Evolutionary conservation across 2,888 invertebrate genomes (phyloP), one percentile per base, ranked within the genome.

Genomic region (Allolobophora icterica): DNA sequence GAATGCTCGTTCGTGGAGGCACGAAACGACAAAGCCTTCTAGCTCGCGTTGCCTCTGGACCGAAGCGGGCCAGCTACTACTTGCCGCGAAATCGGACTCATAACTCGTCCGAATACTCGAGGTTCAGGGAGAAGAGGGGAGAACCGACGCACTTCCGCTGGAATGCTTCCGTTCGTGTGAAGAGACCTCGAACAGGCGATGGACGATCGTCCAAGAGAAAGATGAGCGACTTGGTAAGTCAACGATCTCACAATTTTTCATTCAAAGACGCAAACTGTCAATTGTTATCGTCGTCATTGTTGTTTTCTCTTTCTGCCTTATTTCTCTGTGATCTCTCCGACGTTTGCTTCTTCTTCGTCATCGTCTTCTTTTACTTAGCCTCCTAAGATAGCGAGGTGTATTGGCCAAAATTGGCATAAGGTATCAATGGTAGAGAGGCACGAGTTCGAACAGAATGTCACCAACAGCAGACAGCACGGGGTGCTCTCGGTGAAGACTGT

Each of bases 141-240:
- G 93, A 93, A 87, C 93, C 92, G n/a, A 93, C 93, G 15, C 93
- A 93, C 91, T 93, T 93, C 90, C 92, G 92, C 21, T 93, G 92
- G 93, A 92, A 92, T 89, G 91, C 92, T 24, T 89, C 92, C 42
- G 84, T 90, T 33, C 40, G 90, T 15, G 34, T 90, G n/a, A 83
- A 84, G 87, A 90, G 21, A 84, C 30, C 87, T n/a, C 58, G 84
- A 40, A 24, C 42, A 17, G 1, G 24, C 15, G 90, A 84, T 11
- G 84, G 87, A 87, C 35, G 34, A n/a, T 71, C 71, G 71, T 6
- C 8, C n/a, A 71, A 71, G 71, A 71, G 71, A 11, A 71, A n/a
- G 71, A 71, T n/a, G 11, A 71, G 71, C n/a, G 87, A 87, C 5
- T 13, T 35, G 87, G 38, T 33, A 17, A 87, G 87, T 38, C 87